Evolutionary conservation across 2,113 vertebrate species (phyloP).

Genomic region (Neodontobutis hainanensis): DNA sequence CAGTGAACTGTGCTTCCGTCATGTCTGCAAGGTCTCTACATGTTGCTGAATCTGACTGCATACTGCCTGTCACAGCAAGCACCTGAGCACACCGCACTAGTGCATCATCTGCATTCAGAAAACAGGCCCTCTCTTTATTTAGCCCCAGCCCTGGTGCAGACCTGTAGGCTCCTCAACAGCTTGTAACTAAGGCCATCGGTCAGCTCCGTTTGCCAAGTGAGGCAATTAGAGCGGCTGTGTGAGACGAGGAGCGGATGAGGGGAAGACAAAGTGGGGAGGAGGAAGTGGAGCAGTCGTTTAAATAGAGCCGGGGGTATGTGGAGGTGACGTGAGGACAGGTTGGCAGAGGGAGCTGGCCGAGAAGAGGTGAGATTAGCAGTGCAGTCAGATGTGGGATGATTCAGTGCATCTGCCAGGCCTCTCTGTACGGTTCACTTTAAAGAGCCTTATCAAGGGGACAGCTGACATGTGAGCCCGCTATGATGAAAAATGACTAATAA

Average conservation of each 20-base stretch:
- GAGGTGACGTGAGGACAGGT: constrained; percentile 64
- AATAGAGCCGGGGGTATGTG: constrained; percentile 53
- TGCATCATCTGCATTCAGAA: constrained; percentile 20
- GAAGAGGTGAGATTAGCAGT: constrained; percentile 48
- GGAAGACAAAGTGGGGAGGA: constrained; percentile 39
- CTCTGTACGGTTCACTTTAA: no score
- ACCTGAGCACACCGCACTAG: no score
- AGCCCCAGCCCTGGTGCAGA: constrained; percentile 29
- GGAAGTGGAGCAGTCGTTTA: constrained; percentile 60
- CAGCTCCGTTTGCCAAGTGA: constrained; percentile 59
- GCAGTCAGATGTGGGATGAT: constrained; percentile 39
- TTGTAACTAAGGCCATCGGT: constrained; percentile 56
- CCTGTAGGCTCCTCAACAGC: no score
- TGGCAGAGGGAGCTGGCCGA: constrained; percentile 34
- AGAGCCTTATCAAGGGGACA: not conserved
- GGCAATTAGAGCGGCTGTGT: constrained; percentile 64
- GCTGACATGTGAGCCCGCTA: not conserved
- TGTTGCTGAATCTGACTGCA: no score
- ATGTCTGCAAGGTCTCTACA: no score
- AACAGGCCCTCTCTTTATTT: constrained; percentile 32
- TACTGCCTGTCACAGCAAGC: no score
- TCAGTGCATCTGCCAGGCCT: constrained; percentile 18
- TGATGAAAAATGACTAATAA: no score
- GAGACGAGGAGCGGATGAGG: constrained; percentile 39
- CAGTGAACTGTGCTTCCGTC: no score